Evolutionary conservation across 2,888 invertebrate genomes (phyloP), one percentile per base, ranked within the genome.

Genomic region (Tricholauxania praeusta): DNA sequence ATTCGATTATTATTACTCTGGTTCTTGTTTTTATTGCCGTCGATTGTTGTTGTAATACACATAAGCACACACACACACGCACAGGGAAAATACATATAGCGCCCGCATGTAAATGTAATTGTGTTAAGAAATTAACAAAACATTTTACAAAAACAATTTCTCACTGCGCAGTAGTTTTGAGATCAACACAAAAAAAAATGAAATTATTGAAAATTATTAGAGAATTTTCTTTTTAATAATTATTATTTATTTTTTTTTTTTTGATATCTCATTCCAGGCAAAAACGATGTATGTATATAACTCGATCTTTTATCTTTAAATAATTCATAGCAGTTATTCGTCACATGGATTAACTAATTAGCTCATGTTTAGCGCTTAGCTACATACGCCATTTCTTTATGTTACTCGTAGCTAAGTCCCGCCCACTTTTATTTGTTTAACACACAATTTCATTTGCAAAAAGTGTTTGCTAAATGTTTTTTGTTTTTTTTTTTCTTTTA

Each of bases 1-100:
- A 70, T 53, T 62, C 68, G 63, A 67, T 66, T 71, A 59, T 66
- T 74, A 67, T 72, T 70, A 62, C 69, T 69, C 60, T 65, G 55
- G 49, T 63, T 64, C 49, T 74, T 68, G 53, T 71, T 62, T 59
- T 69, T 19, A 66, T 22, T 71, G 39, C 67, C 62, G 71, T 69
- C 66, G 53, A 67, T 74, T 72, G n/a, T 51, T 22, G n/a, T 32
- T 39, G 39, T 32, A 32, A 19, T 22, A 60, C 15, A 72, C 68
- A 14, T 15, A 12, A 28, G 53, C 15, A n/a, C 6, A 2, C 12
- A 60, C 60, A n/a, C 19, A 60, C 3, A n/a, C 19, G 28, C 3
- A 19, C 22, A 6, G 17, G 63, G 66, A 75, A 69, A 75, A 60
- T 75, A 28, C 3, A 28, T 28, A 72, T 75, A 69, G n/a, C 48